Conservation (phyloP, 2,888 invertebrate species). For the Nomada ferruginata region DNA sequence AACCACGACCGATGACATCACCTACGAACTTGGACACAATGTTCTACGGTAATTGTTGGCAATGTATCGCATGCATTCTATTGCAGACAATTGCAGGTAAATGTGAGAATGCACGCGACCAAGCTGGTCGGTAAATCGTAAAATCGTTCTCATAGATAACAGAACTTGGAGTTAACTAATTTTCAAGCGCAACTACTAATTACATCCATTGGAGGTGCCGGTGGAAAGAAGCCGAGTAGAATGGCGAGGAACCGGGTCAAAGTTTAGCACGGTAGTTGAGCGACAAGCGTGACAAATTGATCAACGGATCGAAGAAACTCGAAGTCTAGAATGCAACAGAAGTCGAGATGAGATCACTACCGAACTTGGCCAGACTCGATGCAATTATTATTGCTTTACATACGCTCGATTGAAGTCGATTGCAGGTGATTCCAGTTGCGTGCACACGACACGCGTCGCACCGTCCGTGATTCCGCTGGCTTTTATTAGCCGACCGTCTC, state of each 20-base stretch:
- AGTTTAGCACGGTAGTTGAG: slow-evolving; percentile 8
- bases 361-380: slow-evolving; percentile 25
- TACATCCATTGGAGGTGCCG: not conserved
- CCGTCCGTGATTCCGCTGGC: not conserved
- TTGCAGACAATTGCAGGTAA: slow-evolving; percentile 39
- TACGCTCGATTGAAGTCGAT: slow-evolving; percentile 42
- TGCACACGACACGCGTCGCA: slow-evolving; percentile 34
- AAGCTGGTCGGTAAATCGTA: too few species aligned
- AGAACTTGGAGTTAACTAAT: not conserved
- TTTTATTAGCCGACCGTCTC: slow-evolving; percentile 8
- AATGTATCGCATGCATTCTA: not conserved
- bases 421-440: slow-evolving; percentile 52
- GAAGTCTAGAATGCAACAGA: slow-evolving; percentile 30
- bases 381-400: slow-evolving; percentile 50
- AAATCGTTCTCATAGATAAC: too few species aligned
- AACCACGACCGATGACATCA: slow-evolving; percentile 68
- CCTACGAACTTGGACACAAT: slow-evolving; percentile 42
- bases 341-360: slow-evolving; percentile 70
- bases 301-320: slow-evolving; percentile 1
- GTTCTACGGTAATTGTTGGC: not conserved
- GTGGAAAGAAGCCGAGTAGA: not conserved
- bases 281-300: slow-evolving; percentile 8
- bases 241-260: slow-evolving; percentile 7
- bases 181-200: not conserved
- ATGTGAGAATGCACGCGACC: slow-evolving; percentile 8